These are phyloP conservation scores for Peromyscus melanophrys DNA, from an alignment of 2,797 vertebrate species.

Conservation along the genomic window DNA sequence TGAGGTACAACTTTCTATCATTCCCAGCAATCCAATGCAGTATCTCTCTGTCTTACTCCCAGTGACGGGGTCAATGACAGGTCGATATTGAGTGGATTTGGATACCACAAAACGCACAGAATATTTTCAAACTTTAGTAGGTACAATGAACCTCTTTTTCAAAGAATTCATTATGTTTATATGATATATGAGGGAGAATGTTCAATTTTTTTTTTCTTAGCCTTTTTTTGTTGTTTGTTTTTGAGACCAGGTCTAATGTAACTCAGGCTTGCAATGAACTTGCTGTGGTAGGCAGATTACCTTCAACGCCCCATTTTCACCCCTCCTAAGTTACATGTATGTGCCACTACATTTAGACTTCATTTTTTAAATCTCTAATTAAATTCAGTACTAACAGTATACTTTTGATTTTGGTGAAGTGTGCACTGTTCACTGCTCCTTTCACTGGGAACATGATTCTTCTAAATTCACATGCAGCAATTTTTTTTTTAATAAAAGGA, in stretches of 20 bases:
- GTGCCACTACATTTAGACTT: neutral
- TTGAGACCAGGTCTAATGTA: neutral
- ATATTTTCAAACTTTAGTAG: neutral
- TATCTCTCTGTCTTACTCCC: neutral
- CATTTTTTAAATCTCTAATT: neutral
- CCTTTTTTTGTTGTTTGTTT: too few species aligned
- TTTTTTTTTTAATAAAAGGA: neutral
- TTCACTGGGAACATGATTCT: neutral
- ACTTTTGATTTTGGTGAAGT: neutral
- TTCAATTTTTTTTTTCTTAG: neutral
- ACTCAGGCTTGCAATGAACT: neutral
- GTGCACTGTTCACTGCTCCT: neutral
- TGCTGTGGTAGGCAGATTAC: too few species aligned
- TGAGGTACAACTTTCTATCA: neutral
- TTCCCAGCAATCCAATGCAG: neutral
- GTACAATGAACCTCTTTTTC: neutral
- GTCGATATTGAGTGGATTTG: neutral
- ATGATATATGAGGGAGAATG: neutral
- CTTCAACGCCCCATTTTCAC: neutral
- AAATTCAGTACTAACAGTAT: neutral
- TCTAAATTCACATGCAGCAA: neutral
- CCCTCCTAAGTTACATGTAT: neutral
- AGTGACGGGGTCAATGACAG: neutral
- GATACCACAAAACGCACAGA: neutral
- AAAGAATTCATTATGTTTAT: neutral